These are phyloP conservation scores for Coelopa frigida DNA, from an alignment of 1,140 invertebrate species.

Conservation along the genomic window DNA sequence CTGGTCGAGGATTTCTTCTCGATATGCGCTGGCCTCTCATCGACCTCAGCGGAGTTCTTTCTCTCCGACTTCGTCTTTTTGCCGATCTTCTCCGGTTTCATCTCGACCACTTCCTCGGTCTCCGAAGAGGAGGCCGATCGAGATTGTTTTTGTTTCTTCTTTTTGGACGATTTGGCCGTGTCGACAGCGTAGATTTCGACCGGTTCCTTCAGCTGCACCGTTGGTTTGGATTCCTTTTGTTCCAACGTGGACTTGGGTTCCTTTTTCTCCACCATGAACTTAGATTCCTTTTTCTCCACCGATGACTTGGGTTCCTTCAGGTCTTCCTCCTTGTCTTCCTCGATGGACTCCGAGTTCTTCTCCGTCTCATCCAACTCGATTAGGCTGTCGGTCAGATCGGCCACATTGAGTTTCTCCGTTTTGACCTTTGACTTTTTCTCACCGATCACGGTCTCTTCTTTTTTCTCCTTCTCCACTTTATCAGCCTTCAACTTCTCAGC, in stretches of 20 bases:
- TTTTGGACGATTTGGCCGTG: not conserved
- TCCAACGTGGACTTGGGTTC: no score
- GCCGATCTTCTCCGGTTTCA: not conserved
- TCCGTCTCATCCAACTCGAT: constrained; percentile 1
- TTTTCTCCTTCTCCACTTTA: no score
- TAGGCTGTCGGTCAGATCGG: constrained; percentile 4
- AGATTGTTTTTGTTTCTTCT: constrained; percentile 1
- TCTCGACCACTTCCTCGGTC: constrained; percentile 1
- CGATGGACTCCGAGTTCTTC: no score
- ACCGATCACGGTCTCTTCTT: not conserved
- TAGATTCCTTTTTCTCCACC: no score
- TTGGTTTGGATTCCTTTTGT: not conserved
- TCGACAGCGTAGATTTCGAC: not conserved
- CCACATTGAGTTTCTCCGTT: constrained; percentile 2
- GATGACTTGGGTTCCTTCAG: not conserved
- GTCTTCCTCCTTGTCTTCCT: not conserved
- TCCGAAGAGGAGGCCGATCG: not conserved
- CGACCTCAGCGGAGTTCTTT: not conserved
- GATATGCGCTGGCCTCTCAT: no score
- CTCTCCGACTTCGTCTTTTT: no score
- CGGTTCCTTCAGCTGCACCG: not conserved
- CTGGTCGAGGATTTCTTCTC: not conserved
- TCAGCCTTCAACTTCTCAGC: no score
- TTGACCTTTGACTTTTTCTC: not conserved
- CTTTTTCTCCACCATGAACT: no score